Evolutionary conservation across 2,888 invertebrate genomes (phyloP), one percentile per base, ranked within the genome.

Genomic region (Adelphocoris suturalis): DNA sequence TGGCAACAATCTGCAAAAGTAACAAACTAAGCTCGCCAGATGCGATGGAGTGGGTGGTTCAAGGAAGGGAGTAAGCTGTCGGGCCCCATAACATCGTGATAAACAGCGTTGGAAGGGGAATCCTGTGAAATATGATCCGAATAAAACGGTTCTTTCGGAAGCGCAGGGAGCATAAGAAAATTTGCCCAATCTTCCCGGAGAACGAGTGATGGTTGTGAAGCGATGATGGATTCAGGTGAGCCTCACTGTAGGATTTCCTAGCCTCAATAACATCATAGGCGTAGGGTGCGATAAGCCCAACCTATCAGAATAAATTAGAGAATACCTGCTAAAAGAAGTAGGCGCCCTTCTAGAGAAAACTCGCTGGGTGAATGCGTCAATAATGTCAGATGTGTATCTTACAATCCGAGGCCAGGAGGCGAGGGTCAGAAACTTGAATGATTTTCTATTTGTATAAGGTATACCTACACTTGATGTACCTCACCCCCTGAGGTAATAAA

Each of bases 71-170:
- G 23, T 27, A 16, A 28, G 78, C 78, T 78, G 78, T 78, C 78
- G 68, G 23, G 68, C 37, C 37, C 46, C 37, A 78, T 16, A n/a
- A 46, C 47, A 47, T 46, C 16, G 47, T 46, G 78, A 78, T 78
- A 19, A 78, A 37, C 7, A 47, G n/a, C 2, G 46, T 47, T 47
- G 78, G 78, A 19, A 16, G 28, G 76, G 14, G 46, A 47, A 78
- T 46, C 78, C 47, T 46, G 28, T 78, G 78, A 78, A 46, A 78
- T 78, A 78, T 78, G 78, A 78, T 78, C 78, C 37, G 78, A 78
- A 78, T 78, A 78, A 78, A 78, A 47, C n/a, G 16, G 78, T 47
- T 47, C 47, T 19, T 78, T 78, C 14, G 37, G 78, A 78, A 47
- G 78, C 78, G 47, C 46, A 1, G 78, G 9, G 19, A 19, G 78